Evolutionary conservation across 2,888 invertebrate genomes (phyloP), one percentile per base, ranked within the genome.

Genomic region (Apotomis turbidana): DNA sequence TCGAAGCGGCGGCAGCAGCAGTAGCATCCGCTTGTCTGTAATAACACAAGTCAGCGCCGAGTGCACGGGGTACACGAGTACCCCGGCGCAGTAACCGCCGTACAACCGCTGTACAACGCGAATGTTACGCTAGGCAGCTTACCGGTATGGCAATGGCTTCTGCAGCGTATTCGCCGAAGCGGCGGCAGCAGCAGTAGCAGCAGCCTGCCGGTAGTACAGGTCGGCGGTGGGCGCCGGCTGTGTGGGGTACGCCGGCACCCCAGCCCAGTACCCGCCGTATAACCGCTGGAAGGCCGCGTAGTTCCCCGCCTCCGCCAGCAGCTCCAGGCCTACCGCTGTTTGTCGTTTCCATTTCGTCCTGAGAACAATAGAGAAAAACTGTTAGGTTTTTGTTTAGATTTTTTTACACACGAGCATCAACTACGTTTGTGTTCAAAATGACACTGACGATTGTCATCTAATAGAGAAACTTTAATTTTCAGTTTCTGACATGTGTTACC

Each of bases 301-400:
- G 94, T 99, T 99, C 8, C 98, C 98, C 0, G 99, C 98, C 89
- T 99, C 99, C 3, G 99, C 98, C 71, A 99, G 94, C 55, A 99
- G 95, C 88, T 99, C 99, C 79, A 99, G 91, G 0, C 99, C 99
- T 3, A 99, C 99, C 0, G 99, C 98, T 13, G 99, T 99, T 90
- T 99, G 99, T 1, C 99, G 96, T 91, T 99, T 99, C 99, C 99
- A 99, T 94, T 99, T 99, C 87, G 99, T 99, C 90, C 98, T 98
- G 95, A 41, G 69, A 64, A 76, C 79, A 84, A 70, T 41, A 15
- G 27, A 54, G 36, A 46, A 55, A 27, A 36, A 12, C 2, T 5
- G 13, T 64, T 64, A 41, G 13, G 12, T 13, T 38, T 63, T 13
- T 36, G n/a, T 51, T 46, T 61, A 6, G n/a, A 10, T 8, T 27